These are phyloP conservation scores for Drosophila formosana DNA, from an alignment of 2,888 invertebrate genomes.

Conservation along the genomic window DNA sequence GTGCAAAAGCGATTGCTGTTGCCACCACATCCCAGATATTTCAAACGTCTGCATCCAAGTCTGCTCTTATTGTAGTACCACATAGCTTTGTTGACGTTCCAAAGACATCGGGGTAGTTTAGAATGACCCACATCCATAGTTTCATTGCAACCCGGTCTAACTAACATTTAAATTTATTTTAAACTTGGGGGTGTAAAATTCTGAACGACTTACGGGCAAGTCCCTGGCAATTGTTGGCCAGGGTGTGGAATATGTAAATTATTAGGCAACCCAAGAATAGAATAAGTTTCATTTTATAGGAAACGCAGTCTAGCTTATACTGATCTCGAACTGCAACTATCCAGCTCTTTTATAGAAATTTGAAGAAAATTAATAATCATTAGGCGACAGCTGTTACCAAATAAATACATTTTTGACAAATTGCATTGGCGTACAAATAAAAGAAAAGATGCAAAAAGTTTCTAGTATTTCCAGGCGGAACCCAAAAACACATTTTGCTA, in stretches of 20 bases:
- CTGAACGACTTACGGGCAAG: not conserved
- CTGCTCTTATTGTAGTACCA: conserved; percentile 5
- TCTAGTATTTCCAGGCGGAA: too few relatives aligned
- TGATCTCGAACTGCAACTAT: not conserved
- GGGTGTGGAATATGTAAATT: not conserved
- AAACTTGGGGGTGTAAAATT: too few relatives aligned
- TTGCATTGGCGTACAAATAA: too few relatives aligned
- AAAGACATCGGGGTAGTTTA: not conserved
- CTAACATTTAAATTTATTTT: not conserved
- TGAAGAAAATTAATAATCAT: not conserved
- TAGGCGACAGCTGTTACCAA: not conserved
- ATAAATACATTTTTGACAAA: not conserved
- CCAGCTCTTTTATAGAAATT: not conserved
- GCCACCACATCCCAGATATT: conserved; percentile 25
- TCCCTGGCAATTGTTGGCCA: conserved; percentile 1
- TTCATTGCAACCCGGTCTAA: not conserved
- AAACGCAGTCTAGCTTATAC: not conserved
- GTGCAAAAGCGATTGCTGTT: conserved; percentile 13
- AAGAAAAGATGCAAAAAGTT: too few relatives aligned
- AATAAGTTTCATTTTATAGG: not conserved
- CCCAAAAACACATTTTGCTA: too few relatives aligned
- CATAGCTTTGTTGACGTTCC: not conserved
- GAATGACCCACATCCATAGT: not conserved
- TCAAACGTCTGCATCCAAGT: not conserved
- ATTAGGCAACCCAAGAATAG: not conserved